Percentiles rank a stretch among this genome's conserved stretches.
phyloP scores from a whole-genome alignment of 2,113 vertebrate species.

The Bucco capensis region DNA sequence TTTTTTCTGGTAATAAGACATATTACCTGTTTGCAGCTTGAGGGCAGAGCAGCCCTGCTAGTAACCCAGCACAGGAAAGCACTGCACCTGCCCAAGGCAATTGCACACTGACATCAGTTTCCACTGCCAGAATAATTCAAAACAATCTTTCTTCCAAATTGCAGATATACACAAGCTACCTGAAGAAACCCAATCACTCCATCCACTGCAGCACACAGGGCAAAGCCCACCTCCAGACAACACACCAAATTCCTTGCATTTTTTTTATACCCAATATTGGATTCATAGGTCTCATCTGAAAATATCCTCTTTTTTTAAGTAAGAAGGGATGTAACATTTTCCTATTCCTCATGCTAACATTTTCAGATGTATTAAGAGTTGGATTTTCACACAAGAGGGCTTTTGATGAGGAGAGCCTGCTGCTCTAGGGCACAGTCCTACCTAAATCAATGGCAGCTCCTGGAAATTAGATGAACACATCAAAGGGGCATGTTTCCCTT shows the following conservation, averaged over 20 bases:
- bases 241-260: not conserved
- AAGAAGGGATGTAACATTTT: not conserved
- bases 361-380: not conserved
- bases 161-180: not conserved
- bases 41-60: constrained; percentile 1
- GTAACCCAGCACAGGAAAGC: not conserved
- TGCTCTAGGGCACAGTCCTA: not conserved
- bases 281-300: not conserved
- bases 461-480: not conserved
- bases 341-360: not conserved
- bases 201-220: not conserved
- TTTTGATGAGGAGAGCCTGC: not conserved
- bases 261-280: not conserved
- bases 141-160: not conserved
- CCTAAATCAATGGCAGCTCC: not conserved
- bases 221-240: not conserved
- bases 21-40: not conserved
- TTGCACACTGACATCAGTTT: not conserved
- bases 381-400: not conserved
- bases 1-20: not conserved
- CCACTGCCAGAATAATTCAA: not conserved
- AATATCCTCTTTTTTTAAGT: not conserved
- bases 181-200: not conserved
- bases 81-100: not conserved
- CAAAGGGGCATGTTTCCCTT: not conserved